Conservation (phyloP, 2,113 vertebrate genomes). For the Tragelaphus strepsiceros region DNA sequence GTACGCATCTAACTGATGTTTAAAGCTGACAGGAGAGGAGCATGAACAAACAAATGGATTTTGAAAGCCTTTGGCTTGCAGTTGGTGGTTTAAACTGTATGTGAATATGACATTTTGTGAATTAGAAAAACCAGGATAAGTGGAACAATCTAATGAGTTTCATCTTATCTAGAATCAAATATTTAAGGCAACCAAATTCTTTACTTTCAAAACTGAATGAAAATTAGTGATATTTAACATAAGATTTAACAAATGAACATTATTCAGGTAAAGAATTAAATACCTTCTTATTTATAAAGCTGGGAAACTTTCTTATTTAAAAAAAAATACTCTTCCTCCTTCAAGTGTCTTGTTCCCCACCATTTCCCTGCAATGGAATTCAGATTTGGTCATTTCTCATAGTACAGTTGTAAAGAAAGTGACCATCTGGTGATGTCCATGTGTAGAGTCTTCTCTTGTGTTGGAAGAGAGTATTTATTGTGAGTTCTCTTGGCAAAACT, state of each 20-base stretch:
- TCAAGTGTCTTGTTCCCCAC: not conserved
- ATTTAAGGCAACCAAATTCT: not conserved
- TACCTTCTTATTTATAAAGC: not conserved
- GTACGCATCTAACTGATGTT: not conserved
- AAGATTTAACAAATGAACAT: not conserved
- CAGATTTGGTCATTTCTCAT: not conserved
- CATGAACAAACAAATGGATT: not conserved
- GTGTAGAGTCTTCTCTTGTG: no score
- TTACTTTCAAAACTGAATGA: constrained; percentile 3
- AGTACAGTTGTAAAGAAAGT: not conserved
- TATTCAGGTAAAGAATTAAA: not conserved
- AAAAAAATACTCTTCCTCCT: not conserved
- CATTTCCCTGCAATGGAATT: not conserved
- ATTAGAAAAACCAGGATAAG: not conserved
- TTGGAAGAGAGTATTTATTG: no score
- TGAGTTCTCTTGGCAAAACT: no score
- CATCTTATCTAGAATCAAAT: not conserved
- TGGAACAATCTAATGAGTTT: not conserved
- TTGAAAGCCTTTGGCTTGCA: not conserved
- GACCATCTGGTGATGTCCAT: not conserved
- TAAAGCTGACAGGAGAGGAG: not conserved
- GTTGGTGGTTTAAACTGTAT: not conserved
- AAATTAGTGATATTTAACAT: not conserved
- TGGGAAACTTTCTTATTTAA: not conserved
- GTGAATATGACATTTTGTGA: not conserved